A percentile compares a stretch with the other conserved stretches of the same genome.
These are phyloP conservation scores for Misgurnus anguillicaudatus DNA, from an alignment of 2,113 vertebrate species.

Conservation along the genomic window DNA sequence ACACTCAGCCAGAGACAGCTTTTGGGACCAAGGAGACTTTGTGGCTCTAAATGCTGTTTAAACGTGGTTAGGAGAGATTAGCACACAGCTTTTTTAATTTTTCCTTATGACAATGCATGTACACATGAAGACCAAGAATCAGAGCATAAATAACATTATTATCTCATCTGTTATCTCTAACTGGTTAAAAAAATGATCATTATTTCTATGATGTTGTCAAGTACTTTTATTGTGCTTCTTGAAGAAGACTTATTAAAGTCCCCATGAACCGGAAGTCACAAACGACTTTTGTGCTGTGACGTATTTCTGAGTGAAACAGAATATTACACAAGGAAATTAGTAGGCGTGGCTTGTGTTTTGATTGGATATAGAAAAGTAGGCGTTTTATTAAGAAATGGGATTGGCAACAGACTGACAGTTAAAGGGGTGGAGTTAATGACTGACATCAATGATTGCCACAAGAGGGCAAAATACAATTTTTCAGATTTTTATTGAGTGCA, in stretches of 20 bases:
- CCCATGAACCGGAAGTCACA: too few species aligned
- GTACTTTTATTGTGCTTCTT: neutral
- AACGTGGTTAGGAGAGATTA: neutral
- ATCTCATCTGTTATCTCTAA: constrained; percentile 18
- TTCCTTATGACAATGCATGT: neutral
- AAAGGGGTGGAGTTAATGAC: too few species aligned
- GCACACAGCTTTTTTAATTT: neutral
- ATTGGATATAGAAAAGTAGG: too few species aligned
- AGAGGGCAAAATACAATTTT: too few species aligned
- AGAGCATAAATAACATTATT: constrained; percentile 8
- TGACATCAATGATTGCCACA: too few species aligned
- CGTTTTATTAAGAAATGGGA: too few species aligned
- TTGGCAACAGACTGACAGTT: too few species aligned
- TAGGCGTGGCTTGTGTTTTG: too few species aligned
- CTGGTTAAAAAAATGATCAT: constrained; percentile 15
- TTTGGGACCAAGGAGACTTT: constrained; percentile 5
- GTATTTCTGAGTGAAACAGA: too few species aligned
- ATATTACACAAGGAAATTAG: too few species aligned
- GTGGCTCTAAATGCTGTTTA: constrained; percentile 3
- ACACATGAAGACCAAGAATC: neutral
- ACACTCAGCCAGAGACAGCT: constrained; percentile 17
- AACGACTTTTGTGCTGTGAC: too few species aligned
- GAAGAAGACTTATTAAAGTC: neutral
- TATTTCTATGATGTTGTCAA: neutral
- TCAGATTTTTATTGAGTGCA: too few species aligned